Base-by-base conservation (phyloP, 2,113 vertebrate genomes). In the Machaerirhynchus nigripectus region DNA sequence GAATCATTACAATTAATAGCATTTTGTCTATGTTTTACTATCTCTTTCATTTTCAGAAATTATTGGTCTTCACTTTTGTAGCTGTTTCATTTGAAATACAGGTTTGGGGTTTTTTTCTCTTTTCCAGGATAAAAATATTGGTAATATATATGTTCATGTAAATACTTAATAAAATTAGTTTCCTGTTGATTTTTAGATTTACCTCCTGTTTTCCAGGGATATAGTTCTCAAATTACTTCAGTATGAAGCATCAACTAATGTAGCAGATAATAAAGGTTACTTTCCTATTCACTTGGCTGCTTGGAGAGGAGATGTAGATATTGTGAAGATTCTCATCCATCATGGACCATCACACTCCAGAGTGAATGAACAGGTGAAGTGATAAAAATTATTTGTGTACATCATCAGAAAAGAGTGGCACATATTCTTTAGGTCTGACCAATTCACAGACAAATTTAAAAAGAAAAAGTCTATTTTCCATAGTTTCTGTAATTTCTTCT, bases 241-340 rank as follows among this genome's bases (percentile, higher is more conserved):
- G 83, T 99, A 98, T 90, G 99, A 99, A 96, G 99, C 99, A 40
- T 99, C 99, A 50, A 99, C 99, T 84, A 99, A 99, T 49, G 97
- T 99, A 87, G 98, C 99, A 28, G 99, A 99, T 98, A 99, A 99
- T 96, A 99, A 99, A 94, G 99, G 99, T 30, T 99, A 99, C 97
- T 99, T 99, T 97, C 99, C 99, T 47, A 98, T 99, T 95, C 99
- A 99, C 96, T 98, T 99, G 98, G 99, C 99, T 52, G 99, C 99
- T 93, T 99, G 99, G 99, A 98, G 98, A 94, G 99, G 99, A 87
- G 99, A 99, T 78, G 99, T 99, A 95, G 99, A 99, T 91, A 99
- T 99, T 61, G 99, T 99, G 89, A 99, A 99, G 86, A 99, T 99
- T 97, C 99, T 99, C 79, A 99, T 99, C 91, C 99, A 98, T 92